Conservation (phyloP, 2,113 vertebrate genomes). For the Cyanoderma ruficeps region DNA sequence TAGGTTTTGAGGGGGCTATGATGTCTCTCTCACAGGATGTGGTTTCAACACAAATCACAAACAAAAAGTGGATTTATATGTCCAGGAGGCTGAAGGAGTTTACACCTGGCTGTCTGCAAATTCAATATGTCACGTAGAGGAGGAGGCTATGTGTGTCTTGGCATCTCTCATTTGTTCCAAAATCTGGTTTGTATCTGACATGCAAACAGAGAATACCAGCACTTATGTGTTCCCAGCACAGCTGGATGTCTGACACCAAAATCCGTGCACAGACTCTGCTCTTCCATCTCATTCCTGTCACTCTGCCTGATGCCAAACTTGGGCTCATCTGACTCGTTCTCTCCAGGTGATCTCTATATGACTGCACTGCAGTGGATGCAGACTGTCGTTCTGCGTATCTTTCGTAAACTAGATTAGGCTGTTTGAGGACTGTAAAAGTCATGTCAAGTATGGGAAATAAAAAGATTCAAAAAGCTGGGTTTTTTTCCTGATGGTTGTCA, state of each 20-base stretch:
- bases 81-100: neutral
- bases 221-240: neutral
- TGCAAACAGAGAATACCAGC: neutral
- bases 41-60: neutral
- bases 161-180: neutral
- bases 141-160: neutral
- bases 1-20: neutral
- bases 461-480: neutral
- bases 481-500: neutral
- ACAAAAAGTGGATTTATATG: neutral
- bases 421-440: neutral
- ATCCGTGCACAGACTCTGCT: neutral
- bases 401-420: neutral
- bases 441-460: constrained; percentile 25
- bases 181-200: neutral
- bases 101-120: neutral
- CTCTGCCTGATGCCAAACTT: neutral
- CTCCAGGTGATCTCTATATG: neutral
- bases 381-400: neutral
- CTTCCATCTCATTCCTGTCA: fast-evolving
- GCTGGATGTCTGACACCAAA: neutral
- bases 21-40: neutral
- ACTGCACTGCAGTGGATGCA: neutral
- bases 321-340: neutral
- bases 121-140: neutral